Percentiles rank a stretch among this genome's conserved stretches.
These are phyloP conservation scores for Anodontia alba DNA, from an alignment of 2,888 invertebrate species.

Conservation along the genomic window DNA sequence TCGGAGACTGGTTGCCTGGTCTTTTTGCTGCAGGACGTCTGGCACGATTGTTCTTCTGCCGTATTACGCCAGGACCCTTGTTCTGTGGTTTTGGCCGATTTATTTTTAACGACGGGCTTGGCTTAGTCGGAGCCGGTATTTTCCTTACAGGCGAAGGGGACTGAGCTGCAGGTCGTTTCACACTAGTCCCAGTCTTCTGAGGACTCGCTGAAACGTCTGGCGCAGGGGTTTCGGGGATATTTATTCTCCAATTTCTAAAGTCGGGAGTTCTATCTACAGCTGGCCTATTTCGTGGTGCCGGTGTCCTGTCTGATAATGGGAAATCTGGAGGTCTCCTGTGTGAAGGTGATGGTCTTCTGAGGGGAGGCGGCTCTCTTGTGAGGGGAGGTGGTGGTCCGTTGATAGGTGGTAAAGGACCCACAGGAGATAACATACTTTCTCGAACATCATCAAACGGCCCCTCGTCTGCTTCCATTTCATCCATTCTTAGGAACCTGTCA, in stretches of 20 bases:
- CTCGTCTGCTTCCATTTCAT: not conserved
- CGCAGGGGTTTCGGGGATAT: conserved; percentile 22
- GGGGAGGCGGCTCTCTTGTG: conserved; percentile 13
- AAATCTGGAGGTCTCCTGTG: not conserved
- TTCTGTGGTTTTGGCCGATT: not conserved
- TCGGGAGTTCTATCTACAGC: not conserved
- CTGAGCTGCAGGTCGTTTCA: not conserved
- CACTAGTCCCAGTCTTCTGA: not conserved
- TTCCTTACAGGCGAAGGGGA: not conserved
- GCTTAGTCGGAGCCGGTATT: not conserved
- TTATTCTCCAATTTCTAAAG: conserved; percentile 40
- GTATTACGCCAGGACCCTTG: not conserved
- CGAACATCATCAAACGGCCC: not conserved
- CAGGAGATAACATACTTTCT: not conserved
- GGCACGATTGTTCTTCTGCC: not conserved
- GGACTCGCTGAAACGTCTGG: not conserved
- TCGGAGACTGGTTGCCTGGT: not conserved
- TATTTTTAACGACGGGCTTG: no score
- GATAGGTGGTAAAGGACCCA: not conserved
- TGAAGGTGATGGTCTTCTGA: not conserved
- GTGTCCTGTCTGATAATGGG: not conserved
- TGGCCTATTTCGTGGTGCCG: not conserved
- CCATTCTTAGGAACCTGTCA: not conserved
- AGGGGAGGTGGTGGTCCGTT: conserved; percentile 1
- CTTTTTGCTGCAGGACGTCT: not conserved